Evolutionary conservation across 2,797 vertebrate species (phyloP), one percentile per base, ranked within the genome.

Genomic region (Notoglanidium macrostoma): DNA sequence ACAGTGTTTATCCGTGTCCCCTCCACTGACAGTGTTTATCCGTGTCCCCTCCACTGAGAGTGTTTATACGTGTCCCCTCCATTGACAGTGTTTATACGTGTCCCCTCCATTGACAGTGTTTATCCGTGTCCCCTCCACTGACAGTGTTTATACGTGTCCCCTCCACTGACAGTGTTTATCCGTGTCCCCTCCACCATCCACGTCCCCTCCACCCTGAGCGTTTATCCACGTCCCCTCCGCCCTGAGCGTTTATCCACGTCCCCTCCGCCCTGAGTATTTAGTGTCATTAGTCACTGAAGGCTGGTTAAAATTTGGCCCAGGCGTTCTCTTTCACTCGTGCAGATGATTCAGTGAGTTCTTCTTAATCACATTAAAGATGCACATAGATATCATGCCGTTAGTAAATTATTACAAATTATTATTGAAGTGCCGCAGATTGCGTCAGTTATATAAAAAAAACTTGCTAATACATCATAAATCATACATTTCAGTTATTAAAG

Each of bases 321-420:
- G n/a, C 11, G 2, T 3, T 54, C 84, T 51, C 57, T 10, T n/a
- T 63, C 70, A 26, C 59, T 32, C 6, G 10, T 70, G 59, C 26
- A 15, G 26, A n/a, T 76, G 51, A 86, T 72, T 72, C 35, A 72
- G 54, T 17, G 23, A 82, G 63, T 68, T 65, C 15, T 57, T 68
- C 35, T 29, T 67, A 76, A 86, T 72, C 40, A 55, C 55, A 46
- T 83, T 86, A 83, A 84, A 80, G n/a, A 67, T 80, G 74, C 74
- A 67, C 65, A 89, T 86, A 73, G 55, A 21, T 82, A 54, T 83
- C 74, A 83, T 44, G 1, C 10, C 26, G 14, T 61, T 35, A 63
- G 40, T 21, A 35, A 49, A 73, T 87, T 63, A 51, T 12, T 0
- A n/a, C 32, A 74, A 74, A 83, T 82, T 49, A 46, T 21, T 63